A percentile compares a stretch with the other conserved stretches of the same genome.
Evolutionary conservation across 2,113 vertebrate genomes (phyloP).

Genomic region (Eulacestoma nigropectus): DNA sequence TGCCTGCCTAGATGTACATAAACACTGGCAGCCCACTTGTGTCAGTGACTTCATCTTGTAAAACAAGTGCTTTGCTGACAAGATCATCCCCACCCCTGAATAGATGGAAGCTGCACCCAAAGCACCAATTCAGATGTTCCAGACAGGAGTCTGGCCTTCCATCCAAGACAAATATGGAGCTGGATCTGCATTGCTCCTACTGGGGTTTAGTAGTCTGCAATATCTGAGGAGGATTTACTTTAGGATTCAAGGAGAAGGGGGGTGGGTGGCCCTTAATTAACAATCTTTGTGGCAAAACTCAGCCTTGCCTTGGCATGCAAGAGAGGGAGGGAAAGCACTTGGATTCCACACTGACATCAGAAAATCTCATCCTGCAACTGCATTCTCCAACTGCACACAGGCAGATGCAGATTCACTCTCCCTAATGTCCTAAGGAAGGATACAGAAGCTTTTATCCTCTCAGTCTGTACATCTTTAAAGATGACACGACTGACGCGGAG

Average conservation of each 20-base stretch:
- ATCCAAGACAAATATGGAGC: conserved; percentile 65
- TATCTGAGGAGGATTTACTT: not conserved
- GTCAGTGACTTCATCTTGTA: conserved; percentile 1
- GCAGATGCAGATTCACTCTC: not conserved
- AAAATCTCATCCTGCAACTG: not conserved
- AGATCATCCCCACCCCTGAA: conserved; percentile 64
- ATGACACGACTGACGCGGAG: not conserved
- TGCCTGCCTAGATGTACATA: not conserved
- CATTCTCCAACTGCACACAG: not conserved
- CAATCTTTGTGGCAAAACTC: not conserved
- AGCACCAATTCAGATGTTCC: conserved; percentile 51
- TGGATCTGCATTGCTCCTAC: not conserved
- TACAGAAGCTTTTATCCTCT: not conserved
- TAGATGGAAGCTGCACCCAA: conserved; percentile 77
- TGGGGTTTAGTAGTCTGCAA: not conserved
- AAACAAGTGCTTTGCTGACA: conserved; percentile 37
- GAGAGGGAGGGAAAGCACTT: not conserved
- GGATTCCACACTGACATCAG: not conserved
- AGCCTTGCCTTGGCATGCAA: not conserved
- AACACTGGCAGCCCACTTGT: not conserved
- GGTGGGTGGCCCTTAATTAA: not conserved
- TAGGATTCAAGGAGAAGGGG: not conserved
- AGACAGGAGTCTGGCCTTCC: conserved; percentile 51
- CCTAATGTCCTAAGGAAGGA: not conserved
- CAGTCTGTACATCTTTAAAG: not conserved